phyloP scores from a whole-genome alignment of 2,888 invertebrate species.

The Eupithecia subumbrata region DNA sequence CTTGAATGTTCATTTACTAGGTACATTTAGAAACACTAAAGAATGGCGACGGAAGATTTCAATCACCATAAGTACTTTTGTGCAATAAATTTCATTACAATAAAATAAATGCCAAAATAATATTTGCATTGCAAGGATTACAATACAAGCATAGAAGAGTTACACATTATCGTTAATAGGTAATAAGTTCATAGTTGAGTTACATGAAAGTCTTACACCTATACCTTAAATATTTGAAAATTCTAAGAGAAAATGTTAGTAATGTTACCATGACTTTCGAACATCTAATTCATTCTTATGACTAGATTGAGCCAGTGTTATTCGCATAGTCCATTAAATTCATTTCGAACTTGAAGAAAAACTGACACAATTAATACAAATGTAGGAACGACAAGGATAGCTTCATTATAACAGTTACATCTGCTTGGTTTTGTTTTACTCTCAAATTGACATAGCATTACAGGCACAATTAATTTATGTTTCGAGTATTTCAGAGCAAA shows the following conservation, averaged over 20 bases:
- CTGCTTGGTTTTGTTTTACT: conserved; percentile 47
- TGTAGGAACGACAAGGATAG: conserved; percentile 74
- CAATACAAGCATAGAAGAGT: conserved; percentile 61
- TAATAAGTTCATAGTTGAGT: conserved; percentile 59
- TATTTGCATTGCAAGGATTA: conserved; percentile 58
- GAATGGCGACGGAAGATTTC: conserved; percentile 58
- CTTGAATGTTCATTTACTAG: conserved; percentile 62
- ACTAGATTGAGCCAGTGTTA: conserved; percentile 83
- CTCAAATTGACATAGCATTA: conserved; percentile 1
- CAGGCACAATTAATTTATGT: neutral
- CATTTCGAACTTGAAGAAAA: conserved; percentile 70
- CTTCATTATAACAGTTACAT: conserved; percentile 56
- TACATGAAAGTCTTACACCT: conserved; percentile 65
- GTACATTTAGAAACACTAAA: conserved; percentile 57
- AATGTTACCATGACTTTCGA: conserved; percentile 73
- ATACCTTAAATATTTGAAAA: conserved; percentile 70
- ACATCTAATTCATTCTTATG: conserved; percentile 82
- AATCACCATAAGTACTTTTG: conserved; percentile 80
- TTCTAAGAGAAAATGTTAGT: conserved; percentile 69
- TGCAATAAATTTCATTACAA: conserved; percentile 70
- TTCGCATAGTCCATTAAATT: conserved; percentile 66
- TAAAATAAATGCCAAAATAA: conserved; percentile 74
- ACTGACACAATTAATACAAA: conserved; percentile 80
- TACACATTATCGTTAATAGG: conserved; percentile 63
- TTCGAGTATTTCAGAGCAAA: conserved; percentile 1